Conservation (phyloP, 2,113 vertebrate species). For the Nothocercus julius region DNA sequence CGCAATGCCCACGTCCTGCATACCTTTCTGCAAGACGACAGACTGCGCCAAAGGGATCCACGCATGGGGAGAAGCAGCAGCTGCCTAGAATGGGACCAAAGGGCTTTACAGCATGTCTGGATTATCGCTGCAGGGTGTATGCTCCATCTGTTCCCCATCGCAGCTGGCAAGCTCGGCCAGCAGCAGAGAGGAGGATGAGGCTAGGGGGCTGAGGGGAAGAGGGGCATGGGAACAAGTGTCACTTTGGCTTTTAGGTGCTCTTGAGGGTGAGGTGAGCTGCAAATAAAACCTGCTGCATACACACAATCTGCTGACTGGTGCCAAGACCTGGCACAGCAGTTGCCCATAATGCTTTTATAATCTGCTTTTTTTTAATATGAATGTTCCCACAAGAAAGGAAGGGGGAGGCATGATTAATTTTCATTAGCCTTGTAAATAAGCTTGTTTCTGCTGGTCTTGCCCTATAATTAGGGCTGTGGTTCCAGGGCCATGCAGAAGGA, state of each 20-base stretch:
- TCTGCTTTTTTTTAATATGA: background rate
- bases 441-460: constrained; percentile 39
- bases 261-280: background rate
- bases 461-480: constrained; percentile 41
- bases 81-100: background rate
- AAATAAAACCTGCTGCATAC: background rate
- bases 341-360: background rate
- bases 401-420: constrained; percentile 50
- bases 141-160: constrained; percentile 40
- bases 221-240: background rate
- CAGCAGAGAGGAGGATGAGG: background rate
- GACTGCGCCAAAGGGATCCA: background rate
- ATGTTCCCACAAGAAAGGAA: constrained; percentile 32
- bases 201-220: background rate
- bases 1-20: background rate
- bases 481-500: constrained; percentile 13
- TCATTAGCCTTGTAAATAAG: constrained; percentile 60
- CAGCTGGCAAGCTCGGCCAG: background rate
- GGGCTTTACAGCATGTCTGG: background rate
- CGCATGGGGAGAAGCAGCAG: background rate
- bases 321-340: background rate
- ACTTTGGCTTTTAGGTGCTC: background rate
- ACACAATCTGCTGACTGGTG: background rate
- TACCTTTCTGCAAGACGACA: background rate
- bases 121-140: background rate